A percentile compares a stretch with the other conserved stretches of the same genome.
Evolutionary conservation across 2,888 invertebrate species (phyloP).

Genomic region (Diarsia dahlii): DNA sequence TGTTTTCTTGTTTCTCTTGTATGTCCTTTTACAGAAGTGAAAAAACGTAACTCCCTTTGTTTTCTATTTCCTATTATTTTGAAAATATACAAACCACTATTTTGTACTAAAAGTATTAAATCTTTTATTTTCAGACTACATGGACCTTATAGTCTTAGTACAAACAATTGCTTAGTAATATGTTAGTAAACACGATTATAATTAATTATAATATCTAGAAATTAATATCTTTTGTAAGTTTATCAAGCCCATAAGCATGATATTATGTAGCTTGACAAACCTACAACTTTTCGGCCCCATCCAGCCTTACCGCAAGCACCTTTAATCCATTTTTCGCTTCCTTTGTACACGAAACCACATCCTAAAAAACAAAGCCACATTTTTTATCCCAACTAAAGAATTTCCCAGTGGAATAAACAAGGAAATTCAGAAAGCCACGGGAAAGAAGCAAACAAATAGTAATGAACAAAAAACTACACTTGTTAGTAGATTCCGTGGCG

Average conservation of each 20-base stretch:
- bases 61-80: background rate
- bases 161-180: too few relatives aligned
- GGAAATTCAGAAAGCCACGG: slow-evolving; percentile 27
- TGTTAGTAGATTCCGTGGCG: slow-evolving; percentile 7
- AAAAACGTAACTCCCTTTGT: background rate
- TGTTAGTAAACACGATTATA: too few relatives aligned
- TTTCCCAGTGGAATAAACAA: slow-evolving; percentile 51
- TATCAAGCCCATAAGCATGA: too few relatives aligned
- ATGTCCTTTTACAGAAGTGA: background rate
- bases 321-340: background rate
- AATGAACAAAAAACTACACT: slow-evolving; percentile 37
- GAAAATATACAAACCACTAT: background rate
- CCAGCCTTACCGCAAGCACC: too few relatives aligned
- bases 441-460: slow-evolving; percentile 22
- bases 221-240: too few relatives aligned
- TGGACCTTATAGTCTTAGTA: too few relatives aligned
- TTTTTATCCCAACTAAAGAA: slow-evolving; percentile 35
- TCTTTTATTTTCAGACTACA: too few relatives aligned
- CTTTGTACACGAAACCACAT: slow-evolving; percentile 16
- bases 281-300: too few relatives aligned
- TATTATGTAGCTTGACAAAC: too few relatives aligned
- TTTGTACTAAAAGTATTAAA: background rate
- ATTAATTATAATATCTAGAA: too few relatives aligned
- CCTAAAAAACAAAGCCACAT: slow-evolving; percentile 1
- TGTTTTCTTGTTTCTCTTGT: background rate